Evolutionary conservation across 1,140 invertebrate species (phyloP).

Genomic region (Dreissena rostriformis): DNA sequence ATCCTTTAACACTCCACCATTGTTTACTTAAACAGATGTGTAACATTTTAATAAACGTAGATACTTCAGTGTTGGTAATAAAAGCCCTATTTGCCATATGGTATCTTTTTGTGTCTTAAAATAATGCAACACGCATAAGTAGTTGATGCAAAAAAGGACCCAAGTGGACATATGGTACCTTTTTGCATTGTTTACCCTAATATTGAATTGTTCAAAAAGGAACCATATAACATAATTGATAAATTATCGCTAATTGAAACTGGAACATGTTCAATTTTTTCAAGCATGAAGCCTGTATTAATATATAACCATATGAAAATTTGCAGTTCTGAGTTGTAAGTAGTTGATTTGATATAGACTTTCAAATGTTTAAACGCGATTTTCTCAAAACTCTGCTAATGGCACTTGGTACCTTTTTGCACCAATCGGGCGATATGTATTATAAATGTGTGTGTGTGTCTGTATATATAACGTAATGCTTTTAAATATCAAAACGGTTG

Average conservation of each 20-base stretch:
- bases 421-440: slow-evolving; percentile 20
- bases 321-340: background rate
- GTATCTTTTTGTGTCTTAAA: slow-evolving; percentile 22
- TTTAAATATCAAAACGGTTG: too few relatives aligned
- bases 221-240: slow-evolving; percentile 32
- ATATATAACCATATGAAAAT: too few relatives aligned
- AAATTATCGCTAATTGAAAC: slow-evolving; percentile 21
- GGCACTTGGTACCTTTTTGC: slow-evolving; percentile 41
- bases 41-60: slow-evolving; percentile 2
- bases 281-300: background rate
- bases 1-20: slow-evolving; percentile 1
- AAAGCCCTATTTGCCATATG: slow-evolving; percentile 41
- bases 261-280: background rate
- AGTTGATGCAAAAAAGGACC: slow-evolving; percentile 18
- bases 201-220: slow-evolving; percentile 28
- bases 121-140: background rate
- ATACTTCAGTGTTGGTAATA: slow-evolving; percentile 27
- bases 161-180: slow-evolving; percentile 44
- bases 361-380: slow-evolving; percentile 34
- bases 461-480: too few relatives aligned
- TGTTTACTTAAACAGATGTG: slow-evolving; percentile 11
- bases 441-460: too few relatives aligned
- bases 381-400: slow-evolving; percentile 42
- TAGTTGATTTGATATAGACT: slow-evolving; percentile 32
- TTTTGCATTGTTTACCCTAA: slow-evolving; percentile 21